Evolutionary conservation across 2,888 invertebrate species (phyloP), one percentile per base, ranked within the genome.

Genomic region (Tholera decimalis): DNA sequence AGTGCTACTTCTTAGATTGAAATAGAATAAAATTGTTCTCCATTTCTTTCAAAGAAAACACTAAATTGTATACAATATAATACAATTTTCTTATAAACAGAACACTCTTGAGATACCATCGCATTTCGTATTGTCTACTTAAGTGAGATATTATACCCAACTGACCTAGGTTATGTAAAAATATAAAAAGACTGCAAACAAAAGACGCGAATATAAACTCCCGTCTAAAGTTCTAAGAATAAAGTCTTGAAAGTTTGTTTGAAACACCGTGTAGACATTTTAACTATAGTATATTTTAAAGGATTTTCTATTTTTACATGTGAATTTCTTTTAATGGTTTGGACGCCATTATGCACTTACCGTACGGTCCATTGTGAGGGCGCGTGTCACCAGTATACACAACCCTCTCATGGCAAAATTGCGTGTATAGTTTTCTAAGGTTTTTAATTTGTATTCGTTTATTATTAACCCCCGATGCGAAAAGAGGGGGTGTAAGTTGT

Each of bases 61-160:
- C 44, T 39, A 28, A 33, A 78, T 24, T 49, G 41, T 49, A 43
- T 54, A 8, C 49, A 50, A 77, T 26, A 57, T 65, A 54, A 65
- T 77, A 55, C 28, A 47, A 33, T 67, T 59, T 22, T 37, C 44
- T 76, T 46, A 50, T 60, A 44, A 51, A 78, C 43, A 51, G 59
- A 49, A 60, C 43, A 20, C 46, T 55, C 26, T 2, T 37, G 41
- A 67, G 60, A 58, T 54, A 59, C 26, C 28, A 62, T 69, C 24
- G 55, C 43, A 24, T 59, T n/a, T 20, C 11, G 22, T 60, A 55
- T 73, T 69, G 58, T 78, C 62, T 67, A 35, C n/a, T 1, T 61
- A 58, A 44, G 47, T 53, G 50, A 74, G 53, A 75, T 79, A 75
- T 75, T 67, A 68, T 65, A 68, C 67, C 55, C 64, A 67, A 63